Evolutionary conservation across 1,140 invertebrate genomes (phyloP).

Genomic region (Dreissena rostriformis): DNA sequence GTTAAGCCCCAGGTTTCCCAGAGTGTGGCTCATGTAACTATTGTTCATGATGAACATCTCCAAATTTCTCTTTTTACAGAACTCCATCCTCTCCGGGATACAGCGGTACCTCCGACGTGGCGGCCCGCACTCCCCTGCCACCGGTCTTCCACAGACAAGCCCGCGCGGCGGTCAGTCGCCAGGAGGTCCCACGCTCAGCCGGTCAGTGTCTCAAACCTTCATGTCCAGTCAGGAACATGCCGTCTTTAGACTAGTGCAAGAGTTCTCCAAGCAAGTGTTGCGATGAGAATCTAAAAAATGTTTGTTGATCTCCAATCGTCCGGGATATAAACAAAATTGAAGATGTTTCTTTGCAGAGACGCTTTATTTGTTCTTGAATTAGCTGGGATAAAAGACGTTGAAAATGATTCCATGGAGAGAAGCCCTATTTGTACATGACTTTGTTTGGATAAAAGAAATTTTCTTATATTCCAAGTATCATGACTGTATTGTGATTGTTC

Average conservation of each 20-base stretch:
- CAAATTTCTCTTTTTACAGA: constrained; percentile 28
- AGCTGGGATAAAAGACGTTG: too few species aligned
- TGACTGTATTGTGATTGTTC: too few species aligned
- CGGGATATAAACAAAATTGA: too few species aligned
- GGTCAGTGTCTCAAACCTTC: constrained; percentile 56
- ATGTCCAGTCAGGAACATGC: constrained; percentile 50
- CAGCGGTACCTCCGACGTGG: constrained; percentile 47
- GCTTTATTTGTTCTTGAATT: too few species aligned
- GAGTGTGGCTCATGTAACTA: too few species aligned
- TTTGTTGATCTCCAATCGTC: too few species aligned
- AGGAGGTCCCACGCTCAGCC: constrained; percentile 31
- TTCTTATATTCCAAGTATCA: too few species aligned
- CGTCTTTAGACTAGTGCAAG: constrained; percentile 56
- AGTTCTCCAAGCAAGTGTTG: constrained; percentile 53
- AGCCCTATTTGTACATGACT: too few species aligned
- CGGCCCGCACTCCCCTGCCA: constrained; percentile 47
- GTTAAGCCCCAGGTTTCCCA: too few species aligned
- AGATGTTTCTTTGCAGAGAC: too few species aligned
- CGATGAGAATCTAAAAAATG: constrained; percentile 23
- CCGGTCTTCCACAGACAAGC: not conserved
- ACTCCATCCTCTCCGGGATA: constrained; percentile 50
- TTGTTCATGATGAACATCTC: not conserved
- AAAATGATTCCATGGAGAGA: too few species aligned
- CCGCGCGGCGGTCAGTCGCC: constrained; percentile 47
- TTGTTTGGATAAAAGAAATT: too few species aligned